phyloP scores from a whole-genome alignment of 2,888 invertebrate genomes.

The Laspeyria flexula region DNA sequence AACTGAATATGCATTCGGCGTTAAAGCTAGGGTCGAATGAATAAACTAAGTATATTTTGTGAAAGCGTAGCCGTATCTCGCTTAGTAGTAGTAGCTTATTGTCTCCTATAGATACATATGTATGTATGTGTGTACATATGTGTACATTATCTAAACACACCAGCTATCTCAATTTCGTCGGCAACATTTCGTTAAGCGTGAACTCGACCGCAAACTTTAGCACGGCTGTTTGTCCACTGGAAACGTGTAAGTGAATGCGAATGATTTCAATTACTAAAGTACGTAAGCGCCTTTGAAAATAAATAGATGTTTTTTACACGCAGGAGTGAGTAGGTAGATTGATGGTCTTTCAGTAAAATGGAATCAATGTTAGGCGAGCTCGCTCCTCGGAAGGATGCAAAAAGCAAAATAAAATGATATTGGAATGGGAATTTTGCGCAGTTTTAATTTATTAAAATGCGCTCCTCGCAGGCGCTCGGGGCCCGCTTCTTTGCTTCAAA shows the following conservation, averaged over 20 bases:
- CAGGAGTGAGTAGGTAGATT: constrained; percentile 56
- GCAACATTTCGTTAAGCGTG: constrained; percentile 43
- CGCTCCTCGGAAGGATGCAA: constrained; percentile 56
- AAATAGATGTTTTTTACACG: constrained; percentile 54
- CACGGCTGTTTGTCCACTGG: constrained; percentile 30
- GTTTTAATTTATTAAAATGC: constrained; percentile 86
- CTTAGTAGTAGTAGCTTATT: not conserved
- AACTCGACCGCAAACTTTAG: constrained; percentile 50
- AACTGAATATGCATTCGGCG: constrained; percentile 22
- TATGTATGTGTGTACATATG: not conserved
- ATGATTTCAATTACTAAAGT: constrained; percentile 48
- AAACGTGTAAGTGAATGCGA: constrained; percentile 42
- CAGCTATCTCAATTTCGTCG: constrained; percentile 41
- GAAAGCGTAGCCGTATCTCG: constrained; percentile 37
- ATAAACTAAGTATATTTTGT: constrained; percentile 34
- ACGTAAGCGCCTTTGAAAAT: constrained; percentile 43
- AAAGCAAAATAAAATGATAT: constrained; percentile 77
- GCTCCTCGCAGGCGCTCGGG: constrained; percentile 66
- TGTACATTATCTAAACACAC: constrained; percentile 31
- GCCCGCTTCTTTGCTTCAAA: constrained; percentile 78
- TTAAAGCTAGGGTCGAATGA: constrained; percentile 24
- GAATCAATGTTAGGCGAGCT: constrained; percentile 68
- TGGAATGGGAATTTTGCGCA: constrained; percentile 80
- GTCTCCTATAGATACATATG: too few species aligned
- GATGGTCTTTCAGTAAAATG: constrained; percentile 64